phyloP scores from a whole-genome alignment of 2,888 invertebrate genomes.

The Napeogenes inachia region DNA sequence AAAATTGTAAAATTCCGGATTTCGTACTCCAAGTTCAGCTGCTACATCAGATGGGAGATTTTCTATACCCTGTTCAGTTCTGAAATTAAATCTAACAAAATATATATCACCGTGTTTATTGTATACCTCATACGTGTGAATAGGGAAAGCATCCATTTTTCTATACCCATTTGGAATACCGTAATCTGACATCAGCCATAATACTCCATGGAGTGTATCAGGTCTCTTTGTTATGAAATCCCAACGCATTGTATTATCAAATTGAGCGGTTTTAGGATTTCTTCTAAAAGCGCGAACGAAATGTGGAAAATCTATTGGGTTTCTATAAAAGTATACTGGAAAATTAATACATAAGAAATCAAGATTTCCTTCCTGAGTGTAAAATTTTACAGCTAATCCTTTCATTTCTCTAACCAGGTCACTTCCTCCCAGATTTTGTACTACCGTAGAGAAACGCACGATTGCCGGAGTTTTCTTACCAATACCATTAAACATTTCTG shows the following conservation, averaged over 20 bases:
- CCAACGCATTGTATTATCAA: conserved; percentile 91
- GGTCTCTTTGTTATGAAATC: conserved; percentile 90
- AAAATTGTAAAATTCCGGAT: conserved; percentile 89
- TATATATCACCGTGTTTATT: conserved; percentile 83
- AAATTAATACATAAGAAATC: conserved; percentile 91
- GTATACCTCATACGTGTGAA: conserved; percentile 92
- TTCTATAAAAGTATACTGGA: conserved; percentile 91
- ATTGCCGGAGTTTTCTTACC: conserved; percentile 87
- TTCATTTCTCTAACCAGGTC: conserved; percentile 90
- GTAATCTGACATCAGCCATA: conserved; percentile 88
- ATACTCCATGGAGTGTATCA: conserved; percentile 85
- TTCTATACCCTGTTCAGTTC: conserved; percentile 91
- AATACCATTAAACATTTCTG: conserved; percentile 83
- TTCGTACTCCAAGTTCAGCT: conserved; percentile 78
- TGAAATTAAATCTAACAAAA: conserved; percentile 93
- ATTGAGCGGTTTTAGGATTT: conserved; percentile 90
- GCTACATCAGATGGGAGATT: conserved; percentile 82
- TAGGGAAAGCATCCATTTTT: conserved; percentile 93
- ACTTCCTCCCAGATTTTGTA: conserved; percentile 88
- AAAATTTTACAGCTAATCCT: conserved; percentile 93
- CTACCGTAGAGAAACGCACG: conserved; percentile 86
- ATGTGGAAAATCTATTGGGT: conserved; percentile 88
- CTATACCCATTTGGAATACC: conserved; percentile 93
- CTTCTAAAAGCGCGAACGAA: conserved; percentile 94
- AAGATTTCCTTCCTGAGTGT: conserved; percentile 92